These are phyloP conservation scores for Eurytoma californica DNA, from an alignment of 2,888 invertebrate species.

Conservation along the genomic window DNA sequence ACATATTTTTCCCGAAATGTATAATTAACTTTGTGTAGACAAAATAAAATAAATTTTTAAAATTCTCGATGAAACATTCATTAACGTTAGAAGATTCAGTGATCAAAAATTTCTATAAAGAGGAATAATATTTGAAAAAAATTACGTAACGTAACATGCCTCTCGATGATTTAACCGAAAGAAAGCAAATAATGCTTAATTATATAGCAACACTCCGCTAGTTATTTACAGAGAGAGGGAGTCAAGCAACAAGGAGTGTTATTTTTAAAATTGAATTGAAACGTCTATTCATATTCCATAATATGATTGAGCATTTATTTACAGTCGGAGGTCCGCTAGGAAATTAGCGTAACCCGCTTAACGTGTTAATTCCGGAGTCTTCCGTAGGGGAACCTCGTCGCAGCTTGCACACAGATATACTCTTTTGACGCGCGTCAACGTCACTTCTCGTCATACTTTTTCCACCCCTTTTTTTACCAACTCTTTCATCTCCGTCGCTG, in stretches of 20 bases:
- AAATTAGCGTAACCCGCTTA: constrained; percentile 55
- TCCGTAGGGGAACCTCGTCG: constrained; percentile 17
- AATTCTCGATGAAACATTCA: no score
- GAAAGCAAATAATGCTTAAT: background rate
- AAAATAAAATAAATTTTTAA: no score
- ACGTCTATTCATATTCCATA: constrained; percentile 42
- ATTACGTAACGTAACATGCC: no score
- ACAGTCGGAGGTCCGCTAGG: constrained; percentile 33
- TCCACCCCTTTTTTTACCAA: constrained; percentile 55
- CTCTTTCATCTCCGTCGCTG: background rate
- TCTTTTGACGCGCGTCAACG: constrained; percentile 65
- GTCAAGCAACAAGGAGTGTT: constrained; percentile 37
- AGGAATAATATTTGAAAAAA: no score
- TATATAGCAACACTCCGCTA: background rate
- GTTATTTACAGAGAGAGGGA: constrained; percentile 20
- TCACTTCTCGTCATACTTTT: constrained; percentile 67
- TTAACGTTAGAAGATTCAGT: no score
- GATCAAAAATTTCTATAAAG: no score
- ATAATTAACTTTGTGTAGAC: no score
- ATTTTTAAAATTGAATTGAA: constrained; percentile 50
- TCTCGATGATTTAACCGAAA: no score
- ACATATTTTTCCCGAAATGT: no score
- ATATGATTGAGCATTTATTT: constrained; percentile 53
- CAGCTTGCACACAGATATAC: constrained; percentile 41
- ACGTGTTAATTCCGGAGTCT: constrained; percentile 44